phyloP scores from a whole-genome alignment of 2,888 invertebrate species.

The Cryptocheilus praepositus region DNA sequence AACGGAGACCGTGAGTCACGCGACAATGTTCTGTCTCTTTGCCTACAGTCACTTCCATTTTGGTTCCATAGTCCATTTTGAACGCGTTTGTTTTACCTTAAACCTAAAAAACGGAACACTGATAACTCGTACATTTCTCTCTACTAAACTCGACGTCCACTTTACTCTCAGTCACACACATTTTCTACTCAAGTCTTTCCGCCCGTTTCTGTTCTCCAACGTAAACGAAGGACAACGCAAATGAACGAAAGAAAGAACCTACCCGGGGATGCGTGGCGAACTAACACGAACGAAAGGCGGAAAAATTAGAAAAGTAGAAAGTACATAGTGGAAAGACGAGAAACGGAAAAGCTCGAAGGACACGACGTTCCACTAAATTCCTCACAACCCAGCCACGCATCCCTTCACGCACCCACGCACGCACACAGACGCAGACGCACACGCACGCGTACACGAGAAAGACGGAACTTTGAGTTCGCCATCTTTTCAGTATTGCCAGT shows the following conservation, averaged over 20 bases:
- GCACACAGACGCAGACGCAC: not conserved
- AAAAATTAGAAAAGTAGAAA: not conserved
- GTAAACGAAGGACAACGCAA: not conserved
- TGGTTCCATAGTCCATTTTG: too few relatives aligned
- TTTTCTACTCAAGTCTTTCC: not conserved
- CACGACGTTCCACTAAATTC: not conserved
- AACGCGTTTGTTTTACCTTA: too few relatives aligned
- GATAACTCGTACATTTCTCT: slow-evolving; percentile 1
- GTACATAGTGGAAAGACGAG: not conserved
- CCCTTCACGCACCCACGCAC: too few relatives aligned
- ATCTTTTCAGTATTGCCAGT: slow-evolving; percentile 23
- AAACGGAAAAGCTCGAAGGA: not conserved
- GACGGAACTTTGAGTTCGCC: slow-evolving; percentile 13
- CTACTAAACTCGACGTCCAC: not conserved
- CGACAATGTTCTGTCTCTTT: slow-evolving; percentile 4
- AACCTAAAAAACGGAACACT: slow-evolving; percentile 14
- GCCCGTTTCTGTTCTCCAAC: not conserved
- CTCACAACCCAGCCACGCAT: not conserved
- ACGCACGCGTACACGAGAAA: not conserved
- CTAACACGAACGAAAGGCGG: not conserved
- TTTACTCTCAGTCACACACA: not conserved
- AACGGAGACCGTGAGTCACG: not conserved
- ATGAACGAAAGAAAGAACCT: not conserved
- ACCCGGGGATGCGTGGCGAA: not conserved
- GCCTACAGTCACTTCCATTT: not conserved